Base-by-base conservation (phyloP, 2,888 invertebrate genomes). In the Scaptomyza reducta region DNA sequence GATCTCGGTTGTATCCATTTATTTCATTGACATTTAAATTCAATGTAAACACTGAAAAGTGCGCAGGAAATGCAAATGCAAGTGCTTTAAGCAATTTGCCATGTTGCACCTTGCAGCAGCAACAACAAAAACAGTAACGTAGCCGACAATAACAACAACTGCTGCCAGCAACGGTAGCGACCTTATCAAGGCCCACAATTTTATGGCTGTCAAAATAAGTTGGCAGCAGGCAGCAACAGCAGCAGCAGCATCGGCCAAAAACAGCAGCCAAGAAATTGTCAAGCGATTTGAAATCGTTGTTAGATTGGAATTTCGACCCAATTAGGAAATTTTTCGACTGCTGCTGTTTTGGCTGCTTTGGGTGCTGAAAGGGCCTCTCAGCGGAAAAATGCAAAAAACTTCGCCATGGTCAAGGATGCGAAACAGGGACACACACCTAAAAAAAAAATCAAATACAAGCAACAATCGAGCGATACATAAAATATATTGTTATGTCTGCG, bases 271-370 rank as follows among this genome's bases (percentile, higher is more conserved):
- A 58, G 64, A 71, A 73, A 70, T 70, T 66, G 67, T 70, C 68
- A 68, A 62, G 69, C 63, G 70, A 77, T 75, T 70, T 69, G 49
- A 75, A 84, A 76, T 87, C 83, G 83, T 75, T 89, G 89, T 89
- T 88, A 90, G 89, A 89, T 79, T 88, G 88, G 88, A 88, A 88
- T 88, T 88, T 90, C 85, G 86, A 87, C 89, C 88, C 88, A 88
- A 88, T 88, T 88, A 88, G 88, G 89, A 87, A 68, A 89, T 82
- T 84, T 77, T 62, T 88, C 67, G 75, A 57, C 60, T 49, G 60
- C 54, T 68, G 65, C 31, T 46, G 44, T 51, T 18, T 33, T 33
- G 47, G 74, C 16, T 66, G 59, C 38, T 50, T 40, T 40, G 47
- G 42, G 25, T 63, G 38, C 31, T 54, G 50, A 50, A 38, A 50